Base-by-base conservation (phyloP, 2,888 invertebrate genomes). In the Drosophila birchii region DNA sequence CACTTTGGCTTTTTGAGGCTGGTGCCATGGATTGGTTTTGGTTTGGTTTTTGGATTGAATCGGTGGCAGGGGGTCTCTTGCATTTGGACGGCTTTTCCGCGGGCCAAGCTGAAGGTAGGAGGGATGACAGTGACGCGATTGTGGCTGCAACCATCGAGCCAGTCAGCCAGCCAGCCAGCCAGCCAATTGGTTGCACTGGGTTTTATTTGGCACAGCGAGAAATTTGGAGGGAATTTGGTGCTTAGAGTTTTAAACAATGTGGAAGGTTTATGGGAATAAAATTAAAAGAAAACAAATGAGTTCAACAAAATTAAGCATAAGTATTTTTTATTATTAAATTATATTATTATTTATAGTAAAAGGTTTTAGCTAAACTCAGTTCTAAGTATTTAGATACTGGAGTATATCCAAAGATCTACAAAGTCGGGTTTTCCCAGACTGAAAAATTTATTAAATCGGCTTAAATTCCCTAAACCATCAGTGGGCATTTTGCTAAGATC, bases 151-250 rank as follows among this genome's bases (percentile, higher is more conserved):
- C 41, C 55, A 4, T 41, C 38, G 59, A 59, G 63, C 34, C 34
- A 34, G 34, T 26, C 26, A 26, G 26, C 23, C 23, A 23, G 29
- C 29, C 26, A 26, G 26, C 23, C 23, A 23, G 29, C 29, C 29
- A 29, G 29, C 59, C 60, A 53, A 62, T 59, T 63, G 58, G 63
- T 34, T 59, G 59, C 63, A 49, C 8, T 58, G 12, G 16, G 29
- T 29, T 57, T n/a, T 26, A 9, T 29, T 7, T 47, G 26, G 59
- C 63, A 57, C 23, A 3, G 8, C 26, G 16, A 59, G 16, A 43
- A 60, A 56, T 9, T 1, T 4, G 23, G 3, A 3, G 8, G 2
- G 2, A 14, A 41, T 9, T 5, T 5, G 11, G 1, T 0, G 7
- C 8, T 18, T 51, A 20, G 5, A 18, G 12, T 5, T 43, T 12